Conservation (phyloP, 2,888 invertebrate species). For the Ectemnius continuus region DNA sequence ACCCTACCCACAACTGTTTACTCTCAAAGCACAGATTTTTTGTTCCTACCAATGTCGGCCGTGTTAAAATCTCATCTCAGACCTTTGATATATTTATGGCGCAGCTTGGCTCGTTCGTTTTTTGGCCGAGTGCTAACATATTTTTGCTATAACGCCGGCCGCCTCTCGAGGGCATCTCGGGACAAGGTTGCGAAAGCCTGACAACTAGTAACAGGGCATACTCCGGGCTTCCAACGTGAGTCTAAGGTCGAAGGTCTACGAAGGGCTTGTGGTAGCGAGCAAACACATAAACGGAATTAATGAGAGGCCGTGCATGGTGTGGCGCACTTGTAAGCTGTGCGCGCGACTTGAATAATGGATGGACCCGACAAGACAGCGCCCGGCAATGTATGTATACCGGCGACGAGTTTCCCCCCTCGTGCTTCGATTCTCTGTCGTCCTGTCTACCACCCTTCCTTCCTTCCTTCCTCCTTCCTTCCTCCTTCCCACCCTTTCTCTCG, state of each 20-base stretch:
- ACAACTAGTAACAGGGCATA: neutral
- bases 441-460: constrained; percentile 42
- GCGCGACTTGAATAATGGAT: constrained; percentile 71
- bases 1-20: neutral
- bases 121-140: neutral
- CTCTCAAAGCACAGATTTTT: neutral
- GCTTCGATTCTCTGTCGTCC: constrained; percentile 39
- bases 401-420: constrained; percentile 46
- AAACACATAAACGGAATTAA: constrained; percentile 70
- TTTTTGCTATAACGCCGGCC: neutral
- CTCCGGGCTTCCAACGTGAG: constrained; percentile 11
- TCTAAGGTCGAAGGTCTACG: constrained; percentile 48
- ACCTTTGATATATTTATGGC: too few species aligned
- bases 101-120: neutral
- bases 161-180: neutral
- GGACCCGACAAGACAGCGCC: constrained; percentile 60
- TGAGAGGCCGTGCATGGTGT: constrained; percentile 62
- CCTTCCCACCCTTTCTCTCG: neutral
- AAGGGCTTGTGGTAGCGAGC: constrained; percentile 55
- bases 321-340: constrained; percentile 66
- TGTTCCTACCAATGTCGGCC: too few species aligned
- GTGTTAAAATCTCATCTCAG: too few species aligned
- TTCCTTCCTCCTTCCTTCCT: constrained; percentile 37
- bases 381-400: constrained; percentile 52
- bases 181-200: neutral